Evolutionary conservation across 2,888 invertebrate species (phyloP), one percentile per base, ranked within the genome.

Genomic region (Smittia aterrima): DNA sequence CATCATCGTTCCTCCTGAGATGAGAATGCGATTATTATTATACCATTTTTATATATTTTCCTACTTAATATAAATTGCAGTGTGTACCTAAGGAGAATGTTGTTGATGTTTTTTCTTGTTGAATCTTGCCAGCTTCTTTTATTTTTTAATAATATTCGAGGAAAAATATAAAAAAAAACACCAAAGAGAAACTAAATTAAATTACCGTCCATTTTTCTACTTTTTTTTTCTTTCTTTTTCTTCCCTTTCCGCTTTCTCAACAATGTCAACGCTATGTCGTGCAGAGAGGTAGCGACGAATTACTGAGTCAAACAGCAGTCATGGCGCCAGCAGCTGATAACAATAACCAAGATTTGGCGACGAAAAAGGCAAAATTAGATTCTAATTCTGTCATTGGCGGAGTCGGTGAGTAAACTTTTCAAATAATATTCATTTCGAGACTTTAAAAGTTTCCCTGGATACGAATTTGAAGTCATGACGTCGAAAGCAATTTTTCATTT

Each of bases 221-320:
- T 22, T 27, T n/a, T 67, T 67, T 20, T 67, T 67, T 40, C 38
- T 27, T 16, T 40, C 38, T 67, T n/a, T n/a, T 67, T 40, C 22
- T 22, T 40, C 40, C 20, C 38, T 27, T 20, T 58, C 18, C 53
- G 20, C 11, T 27, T 16, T 64, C n/a, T 64, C 27, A 7, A 58
- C 58, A 47, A 58, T 64, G 11, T n/a, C 58, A 18, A 20, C 20
- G 18, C n/a, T n/a, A 4, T n/a, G n/a, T 47, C 18, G 9, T 20
- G 11, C 91, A 96, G 96, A 92, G 96, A 87, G 96, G 96, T 87
- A 95, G 95, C 84, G 96, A 96, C 90, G 96, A 96, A 89, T 90
- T 96, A 85, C 89, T 96, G 85, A 94, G 95, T 86, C 94, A 95
- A 87, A 92, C 92, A 86, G 92, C 92, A 87, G 93, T 96, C 84